These are phyloP conservation scores for Morus bassanus DNA, from an alignment of 2,797 vertebrate genomes.

Conservation along the genomic window DNA sequence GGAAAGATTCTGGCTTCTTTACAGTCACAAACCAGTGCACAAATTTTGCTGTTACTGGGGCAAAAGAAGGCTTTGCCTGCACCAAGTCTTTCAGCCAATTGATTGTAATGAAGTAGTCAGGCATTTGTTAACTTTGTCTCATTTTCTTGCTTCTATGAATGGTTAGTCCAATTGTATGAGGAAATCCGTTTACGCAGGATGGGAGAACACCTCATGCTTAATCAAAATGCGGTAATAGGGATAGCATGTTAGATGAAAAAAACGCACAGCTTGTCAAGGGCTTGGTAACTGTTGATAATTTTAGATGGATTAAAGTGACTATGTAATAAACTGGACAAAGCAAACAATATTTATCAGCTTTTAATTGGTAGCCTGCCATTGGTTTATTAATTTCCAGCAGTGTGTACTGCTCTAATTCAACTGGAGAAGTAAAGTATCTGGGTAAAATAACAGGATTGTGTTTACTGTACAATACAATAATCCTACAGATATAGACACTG, in stretches of 20 bases:
- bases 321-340: not conserved
- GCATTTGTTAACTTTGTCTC: not conserved
- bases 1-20: not conserved
- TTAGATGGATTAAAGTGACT: not conserved
- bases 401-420: not conserved
- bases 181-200: not conserved
- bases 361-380: not conserved
- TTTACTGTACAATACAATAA: not conserved
- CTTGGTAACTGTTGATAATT: not conserved
- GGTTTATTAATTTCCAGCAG: not conserved
- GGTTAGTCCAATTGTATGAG: not conserved
- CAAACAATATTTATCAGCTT: not conserved
- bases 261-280: not conserved
- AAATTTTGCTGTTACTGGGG: not conserved
- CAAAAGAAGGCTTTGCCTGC: not conserved
- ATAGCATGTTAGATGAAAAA: not conserved
- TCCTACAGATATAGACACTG: not conserved
- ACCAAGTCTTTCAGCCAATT: not conserved
- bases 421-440: not conserved
- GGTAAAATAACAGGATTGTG: not conserved
- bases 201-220: not conserved
- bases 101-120: not conserved
- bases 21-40: not conserved
- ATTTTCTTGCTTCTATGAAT: not conserved
- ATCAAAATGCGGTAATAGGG: not conserved